Evolutionary conservation across 2,797 vertebrate genomes (phyloP), one percentile per base, ranked within the genome.

Genomic region (Vultur gryphus): DNA sequence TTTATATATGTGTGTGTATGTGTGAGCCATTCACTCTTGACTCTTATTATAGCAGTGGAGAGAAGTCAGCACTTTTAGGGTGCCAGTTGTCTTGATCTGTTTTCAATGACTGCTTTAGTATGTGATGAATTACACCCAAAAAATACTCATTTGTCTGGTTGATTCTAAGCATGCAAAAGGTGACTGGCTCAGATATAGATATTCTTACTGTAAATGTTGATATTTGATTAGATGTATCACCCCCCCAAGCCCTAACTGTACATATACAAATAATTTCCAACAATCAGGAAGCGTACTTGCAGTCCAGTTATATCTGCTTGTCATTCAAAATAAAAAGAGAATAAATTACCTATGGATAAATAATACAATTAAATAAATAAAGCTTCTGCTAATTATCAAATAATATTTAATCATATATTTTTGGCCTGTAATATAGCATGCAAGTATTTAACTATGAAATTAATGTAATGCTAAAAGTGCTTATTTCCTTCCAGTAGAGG

Each of bases 61-160:
- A 77, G 21, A 75, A 94, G 77, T 92, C 89, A 94, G 73, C 49
- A 84, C 10, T 89, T 95, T 43, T 16, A 54, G 46, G 26, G 24
- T 48, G 48, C 17, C 35, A 69, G 29, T 58, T 71, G 61, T 79
- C 66, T 79, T 82, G 54, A 72, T 84, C 25, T 72, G 16, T 37
- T 84, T 90, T 58, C 55, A 72, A 3, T 65, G 21, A 52, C 44
- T 93, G 48, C 24, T 90, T 94, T 84, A 77, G 18, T 48, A 39
- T n/a, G 52, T 67, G 61, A 79, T 48, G 5, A 72, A 89, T 72
- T 52, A 54, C 4, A 9, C 26, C 13, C 16, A 33, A 72, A 82
- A 89, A 29, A 10, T 57, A 43, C 10, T 79, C 10, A 29, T 79
- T 79, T 78, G 18, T 79, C 78, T 6, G 0, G 39, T 61, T 54